A percentile compares a stretch with the other conserved stretches of the same genome.
Conservation (phyloP, 1,140 invertebrate genomes). For the Globodera ellingtonae region DNA sequence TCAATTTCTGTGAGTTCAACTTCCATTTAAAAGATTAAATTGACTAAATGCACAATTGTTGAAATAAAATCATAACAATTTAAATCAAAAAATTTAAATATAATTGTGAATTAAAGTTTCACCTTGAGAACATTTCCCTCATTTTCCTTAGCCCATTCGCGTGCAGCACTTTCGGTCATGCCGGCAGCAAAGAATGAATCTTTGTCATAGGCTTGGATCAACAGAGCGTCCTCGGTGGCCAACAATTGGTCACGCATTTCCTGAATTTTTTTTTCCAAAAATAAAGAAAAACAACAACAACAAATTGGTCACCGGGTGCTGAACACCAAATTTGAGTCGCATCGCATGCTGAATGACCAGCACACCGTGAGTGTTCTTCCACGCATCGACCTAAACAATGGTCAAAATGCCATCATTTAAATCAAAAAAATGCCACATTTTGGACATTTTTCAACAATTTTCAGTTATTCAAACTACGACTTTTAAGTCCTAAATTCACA, state of each 20-base stretch:
- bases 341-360: slow-evolving; percentile 42
- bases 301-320: background rate
- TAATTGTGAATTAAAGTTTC: no score
- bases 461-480: slow-evolving; percentile 1
- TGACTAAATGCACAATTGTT: background rate
- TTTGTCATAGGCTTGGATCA: slow-evolving; percentile 43
- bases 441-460: background rate
- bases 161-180: slow-evolving; percentile 30
- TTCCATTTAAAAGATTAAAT: background rate
- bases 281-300: background rate
- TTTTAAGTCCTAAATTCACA: background rate
- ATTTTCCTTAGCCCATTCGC: slow-evolving; percentile 47
- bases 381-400: slow-evolving; percentile 36
- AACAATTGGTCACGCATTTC: slow-evolving; percentile 44
- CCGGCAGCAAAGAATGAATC: slow-evolving; percentile 50
- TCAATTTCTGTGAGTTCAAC: background rate
- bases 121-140: slow-evolving; percentile 51
- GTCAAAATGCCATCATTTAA: background rate
- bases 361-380: slow-evolving; percentile 47
- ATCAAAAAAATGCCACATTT: background rate
- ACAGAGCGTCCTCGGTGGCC: slow-evolving; percentile 41
- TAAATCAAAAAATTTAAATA: no score
- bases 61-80: no score
- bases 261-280: background rate
- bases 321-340: slow-evolving; percentile 33